Evolutionary conservation across 2,113 vertebrate species (phyloP).

Genomic region (Collichthys lucidus): DNA sequence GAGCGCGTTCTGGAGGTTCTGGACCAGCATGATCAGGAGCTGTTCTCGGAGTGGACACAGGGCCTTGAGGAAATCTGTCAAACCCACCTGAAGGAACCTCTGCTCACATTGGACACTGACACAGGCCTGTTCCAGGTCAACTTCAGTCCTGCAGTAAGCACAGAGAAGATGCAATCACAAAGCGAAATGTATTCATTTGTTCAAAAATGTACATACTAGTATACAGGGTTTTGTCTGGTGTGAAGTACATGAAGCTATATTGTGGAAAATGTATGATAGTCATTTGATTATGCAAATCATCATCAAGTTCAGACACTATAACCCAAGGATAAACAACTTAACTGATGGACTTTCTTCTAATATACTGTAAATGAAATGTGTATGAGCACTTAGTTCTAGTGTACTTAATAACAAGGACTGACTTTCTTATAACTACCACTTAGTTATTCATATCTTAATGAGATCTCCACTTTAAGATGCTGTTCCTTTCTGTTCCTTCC

Average conservation of each 20-base stretch:
- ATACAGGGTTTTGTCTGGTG: not conserved
- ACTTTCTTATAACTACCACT: not conserved
- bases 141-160: constrained; percentile 84
- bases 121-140: constrained; percentile 76
- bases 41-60: constrained; percentile 77
- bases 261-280: not conserved
- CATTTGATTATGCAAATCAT: not conserved
- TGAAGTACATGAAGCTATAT: not conserved
- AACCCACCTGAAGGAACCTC: constrained; percentile 78
- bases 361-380: not conserved
- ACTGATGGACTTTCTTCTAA: not conserved
- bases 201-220: too few relatives aligned
- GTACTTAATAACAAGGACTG: not conserved
- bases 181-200: not conserved
- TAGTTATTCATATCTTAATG: not conserved
- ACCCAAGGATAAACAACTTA: constrained; percentile 8
- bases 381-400: not conserved
- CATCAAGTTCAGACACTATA: not conserved
- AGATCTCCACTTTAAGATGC: constrained; percentile 11
- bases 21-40: constrained; percentile 78
- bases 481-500: not conserved
- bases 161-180: not conserved
- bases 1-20: constrained; percentile 80
- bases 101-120: constrained; percentile 70
- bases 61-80: constrained; percentile 77